Conservation (phyloP, 2,888 invertebrate genomes). For the Lucinisca nassula region DNA sequence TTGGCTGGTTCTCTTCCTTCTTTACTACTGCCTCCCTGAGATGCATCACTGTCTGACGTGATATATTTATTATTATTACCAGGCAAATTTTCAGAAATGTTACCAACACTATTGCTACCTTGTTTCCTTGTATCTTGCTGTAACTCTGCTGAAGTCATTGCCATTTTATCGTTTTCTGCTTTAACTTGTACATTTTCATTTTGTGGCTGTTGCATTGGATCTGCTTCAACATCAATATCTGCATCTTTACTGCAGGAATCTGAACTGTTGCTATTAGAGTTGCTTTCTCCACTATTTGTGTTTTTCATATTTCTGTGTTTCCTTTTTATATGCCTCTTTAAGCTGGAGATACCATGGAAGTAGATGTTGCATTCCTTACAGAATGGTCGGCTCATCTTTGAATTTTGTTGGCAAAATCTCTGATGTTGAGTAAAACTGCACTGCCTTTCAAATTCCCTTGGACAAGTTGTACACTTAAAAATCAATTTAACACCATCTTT, state of each 20-base stretch:
- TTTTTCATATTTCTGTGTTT: not conserved
- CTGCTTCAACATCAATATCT: not conserved
- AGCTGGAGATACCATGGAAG: not conserved
- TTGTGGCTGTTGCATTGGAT: not conserved
- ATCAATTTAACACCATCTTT: not conserved
- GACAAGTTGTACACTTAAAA: not conserved
- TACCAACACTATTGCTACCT: not conserved
- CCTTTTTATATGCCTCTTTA: not conserved
- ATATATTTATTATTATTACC: not conserved
- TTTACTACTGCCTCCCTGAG: not conserved
- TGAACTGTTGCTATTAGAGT: no score
- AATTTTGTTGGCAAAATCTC: not conserved
- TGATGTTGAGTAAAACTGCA: not conserved
- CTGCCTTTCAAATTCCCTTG: not conserved
- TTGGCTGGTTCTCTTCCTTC: not conserved
- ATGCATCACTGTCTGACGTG: not conserved
- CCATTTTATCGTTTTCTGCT: not conserved
- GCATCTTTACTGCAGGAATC: not conserved
- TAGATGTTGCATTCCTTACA: not conserved
- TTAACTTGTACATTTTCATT: not conserved
- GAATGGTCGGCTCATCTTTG: not conserved
- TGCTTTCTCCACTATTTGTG: no score
- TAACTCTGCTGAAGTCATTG: not conserved
- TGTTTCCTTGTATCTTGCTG: not conserved
- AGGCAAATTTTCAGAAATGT: not conserved